phyloP scores from a whole-genome alignment of 2,113 vertebrate genomes.

The Tor tambroides region DNA sequence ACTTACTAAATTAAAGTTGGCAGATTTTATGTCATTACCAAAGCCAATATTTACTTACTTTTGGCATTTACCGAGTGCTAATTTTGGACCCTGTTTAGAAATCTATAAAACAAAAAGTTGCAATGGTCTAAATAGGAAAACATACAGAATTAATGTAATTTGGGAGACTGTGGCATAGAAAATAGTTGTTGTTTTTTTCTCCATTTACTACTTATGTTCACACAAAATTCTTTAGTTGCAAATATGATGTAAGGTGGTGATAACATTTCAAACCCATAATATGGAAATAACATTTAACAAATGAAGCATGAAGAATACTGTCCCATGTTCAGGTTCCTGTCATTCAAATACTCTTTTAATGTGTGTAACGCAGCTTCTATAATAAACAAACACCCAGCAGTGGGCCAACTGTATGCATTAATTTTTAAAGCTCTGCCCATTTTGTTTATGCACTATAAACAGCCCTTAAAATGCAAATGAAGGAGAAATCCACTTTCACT shows the following conservation, averaged over 20 bases:
- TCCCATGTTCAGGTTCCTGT: background rate
- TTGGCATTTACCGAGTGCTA: no score
- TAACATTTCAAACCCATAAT: background rate
- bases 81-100: background rate
- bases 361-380: background rate
- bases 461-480: constrained; percentile 39
- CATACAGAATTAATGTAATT: background rate
- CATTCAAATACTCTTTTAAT: background rate
- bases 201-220: background rate
- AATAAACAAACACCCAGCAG: constrained; percentile 18
- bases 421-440: constrained; percentile 21
- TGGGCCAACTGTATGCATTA: constrained; percentile 20
- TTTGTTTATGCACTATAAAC: constrained; percentile 30
- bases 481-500: constrained; percentile 14
- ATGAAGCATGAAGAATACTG: background rate
- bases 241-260: background rate
- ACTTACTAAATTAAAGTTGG: background rate
- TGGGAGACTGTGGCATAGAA: background rate
- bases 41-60: background rate
- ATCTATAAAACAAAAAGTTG: background rate
- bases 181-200: background rate
- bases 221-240: background rate
- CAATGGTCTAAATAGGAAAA: background rate
- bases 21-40: background rate
- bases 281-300: background rate